Base-by-base conservation (phyloP, 2,797 vertebrate genomes). In the Semotilus atromaculatus region DNA sequence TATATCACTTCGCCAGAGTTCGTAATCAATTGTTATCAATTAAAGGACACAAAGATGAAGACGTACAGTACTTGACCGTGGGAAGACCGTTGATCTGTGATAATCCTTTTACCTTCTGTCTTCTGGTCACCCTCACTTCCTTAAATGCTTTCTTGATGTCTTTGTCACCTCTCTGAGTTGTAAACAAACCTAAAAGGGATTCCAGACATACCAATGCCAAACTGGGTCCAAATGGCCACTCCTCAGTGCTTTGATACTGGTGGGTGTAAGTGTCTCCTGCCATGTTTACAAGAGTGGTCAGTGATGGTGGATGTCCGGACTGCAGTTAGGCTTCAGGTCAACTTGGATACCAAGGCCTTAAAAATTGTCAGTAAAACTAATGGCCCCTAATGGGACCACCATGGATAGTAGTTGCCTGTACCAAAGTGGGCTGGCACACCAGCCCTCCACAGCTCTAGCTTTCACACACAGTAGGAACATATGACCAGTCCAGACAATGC, bases 311-410 rank as follows among this genome's bases (percentile, higher is more conserved):
- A 60, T 85, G 68, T 87, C 68, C 75, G 45, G 68, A 83, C 75
- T 76, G 87, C 31, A 87, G 85, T 89, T 88, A 86, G 90, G 80
- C 88, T 89, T 71, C 43, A 82, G 90, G 90, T 91, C 86, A 88
- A 87, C 79, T 86, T 86, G 85, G 85, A 92, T 92, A 89, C 85
- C 83, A 87, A 86, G 66, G 64, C 87, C 80, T 90, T 90, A 88
- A 90, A 88, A 86, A 86, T 86, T 74, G 76, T 86, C 89, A 81
- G 87, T 94, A 91, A 93, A 93, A 90, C 85, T 86, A 91, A 92
- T 91, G 85, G 87, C 86, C 67, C 77, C 86, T 91, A 91, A 91
- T 92, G 88, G 91, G 93, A 93, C 93, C 93, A 93, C 92, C 93
- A 89, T 80, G 85, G 86, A 60, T 74, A 72, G 53, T 40, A 78